A percentile compares a stretch with the other conserved stretches of the same genome.
phyloP scores from a whole-genome alignment of 2,888 invertebrate genomes.

The Priocnemis perturbator region DNA sequence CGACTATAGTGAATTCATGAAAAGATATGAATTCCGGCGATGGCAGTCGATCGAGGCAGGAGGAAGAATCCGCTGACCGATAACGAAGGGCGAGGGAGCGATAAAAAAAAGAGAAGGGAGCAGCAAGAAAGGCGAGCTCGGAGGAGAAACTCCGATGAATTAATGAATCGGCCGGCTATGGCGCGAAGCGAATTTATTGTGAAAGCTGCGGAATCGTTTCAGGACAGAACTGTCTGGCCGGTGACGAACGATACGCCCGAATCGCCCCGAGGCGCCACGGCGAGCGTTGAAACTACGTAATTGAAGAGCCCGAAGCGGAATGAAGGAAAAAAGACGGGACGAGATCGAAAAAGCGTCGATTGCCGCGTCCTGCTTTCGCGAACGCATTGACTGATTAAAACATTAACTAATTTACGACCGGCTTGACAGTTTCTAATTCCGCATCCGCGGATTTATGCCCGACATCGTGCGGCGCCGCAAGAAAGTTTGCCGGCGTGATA shows the following conservation, averaged over 20 bases:
- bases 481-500: too few relatives aligned
- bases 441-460: slow-evolving; percentile 6
- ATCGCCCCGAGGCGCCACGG: slow-evolving; percentile 10
- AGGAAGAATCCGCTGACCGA: too few relatives aligned
- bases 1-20: too few relatives aligned
- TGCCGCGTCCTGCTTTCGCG: slow-evolving; percentile 14
- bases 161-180: slow-evolving; percentile 32
- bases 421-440: slow-evolving; percentile 3
- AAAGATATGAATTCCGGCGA: too few relatives aligned
- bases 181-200: slow-evolving; percentile 26
- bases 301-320: slow-evolving; percentile 13
- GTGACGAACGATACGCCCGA: slow-evolving; percentile 31
- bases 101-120: neutral
- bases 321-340: neutral
- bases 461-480: neutral
- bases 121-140: neutral
- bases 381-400: slow-evolving; percentile 27
- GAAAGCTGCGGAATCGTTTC: slow-evolving; percentile 24
- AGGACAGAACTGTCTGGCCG: slow-evolving; percentile 17
- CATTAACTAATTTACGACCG: slow-evolving; percentile 11
- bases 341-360: neutral
- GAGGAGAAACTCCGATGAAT: slow-evolving; percentile 26
- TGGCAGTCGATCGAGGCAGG: too few relatives aligned
- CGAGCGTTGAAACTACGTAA: slow-evolving; percentile 32
- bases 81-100: neutral